These are phyloP conservation scores for Lasius fuliginosus DNA, from an alignment of 2,888 invertebrate species.

Conservation along the genomic window DNA sequence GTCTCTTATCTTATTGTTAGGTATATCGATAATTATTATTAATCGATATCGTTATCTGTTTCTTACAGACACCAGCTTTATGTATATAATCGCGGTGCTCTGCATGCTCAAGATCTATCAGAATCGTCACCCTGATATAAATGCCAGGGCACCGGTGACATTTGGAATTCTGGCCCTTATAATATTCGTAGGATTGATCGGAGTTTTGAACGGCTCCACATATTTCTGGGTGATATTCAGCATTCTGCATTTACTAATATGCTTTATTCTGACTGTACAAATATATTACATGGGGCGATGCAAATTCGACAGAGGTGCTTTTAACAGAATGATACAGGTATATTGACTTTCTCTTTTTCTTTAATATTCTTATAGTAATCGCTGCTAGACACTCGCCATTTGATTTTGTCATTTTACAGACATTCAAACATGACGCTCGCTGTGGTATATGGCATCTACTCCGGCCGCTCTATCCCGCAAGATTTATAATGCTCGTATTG, in stretches of 20 bases:
- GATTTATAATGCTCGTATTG: conserved; percentile 88
- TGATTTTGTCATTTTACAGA: conserved; percentile 71
- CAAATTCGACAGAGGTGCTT: conserved; percentile 87
- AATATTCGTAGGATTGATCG: conserved; percentile 90
- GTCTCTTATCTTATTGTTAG: neutral
- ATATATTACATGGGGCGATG: conserved; percentile 93
- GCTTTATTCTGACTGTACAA: conserved; percentile 90
- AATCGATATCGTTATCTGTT: conserved; percentile 12
- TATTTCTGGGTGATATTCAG: conserved; percentile 92
- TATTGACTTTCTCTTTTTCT: neutral
- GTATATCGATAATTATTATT: neutral
- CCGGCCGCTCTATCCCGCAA: conserved; percentile 86
- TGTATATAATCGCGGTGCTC: conserved; percentile 96
- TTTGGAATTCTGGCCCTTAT: conserved; percentile 93
- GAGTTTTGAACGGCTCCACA: conserved; percentile 89
- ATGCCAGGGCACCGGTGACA: conserved; percentile 93
- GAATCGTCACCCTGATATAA: conserved; percentile 95
- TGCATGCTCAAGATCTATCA: conserved; percentile 96
- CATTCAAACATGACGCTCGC: conserved; percentile 84
- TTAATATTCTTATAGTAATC: neutral
- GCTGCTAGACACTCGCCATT: neutral
- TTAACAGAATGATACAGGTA: conserved; percentile 81
- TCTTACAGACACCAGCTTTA: conserved; percentile 94
- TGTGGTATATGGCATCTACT: conserved; percentile 85
- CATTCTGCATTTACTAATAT: conserved; percentile 89